Evolutionary conservation across 2,113 vertebrate genomes (phyloP), one percentile per base, ranked within the genome.

Genomic region (Hypocryptadius cinnamomeus): DNA sequence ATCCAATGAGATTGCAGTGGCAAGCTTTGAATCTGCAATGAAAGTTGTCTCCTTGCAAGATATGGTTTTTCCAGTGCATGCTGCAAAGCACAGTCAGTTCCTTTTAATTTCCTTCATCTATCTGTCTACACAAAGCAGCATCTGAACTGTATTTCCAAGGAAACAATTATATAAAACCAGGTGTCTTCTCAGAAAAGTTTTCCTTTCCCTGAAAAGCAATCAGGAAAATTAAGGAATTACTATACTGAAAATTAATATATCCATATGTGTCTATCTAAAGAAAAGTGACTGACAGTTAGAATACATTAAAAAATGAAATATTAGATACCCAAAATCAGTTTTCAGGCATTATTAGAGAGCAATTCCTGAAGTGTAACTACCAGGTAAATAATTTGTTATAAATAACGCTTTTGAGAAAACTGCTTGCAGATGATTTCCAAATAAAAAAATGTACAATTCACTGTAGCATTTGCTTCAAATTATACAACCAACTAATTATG

Each of bases 401-500:
- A 88, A 93, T 28, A 83, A 10, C 10, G 51, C 37, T 77, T 94
- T 28, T 60, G 44, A 92, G 69, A 85, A 70, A 90, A 70, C 37
- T 54, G 50, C 33, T 66, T 66, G 57, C 42, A 91, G 78, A 72
- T 61, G 17, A 93, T 57, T 87, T 92, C 68, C 44, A 68, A 84
- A 71, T 72, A 44, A 63, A 74, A 82, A 77, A 69, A 81, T 5
- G 13, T 44, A 88, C 85, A 84, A 89, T 68, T 87, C 70, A 78
- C 42, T 50, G 24, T 63, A 90, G 40, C 56, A 83, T 85, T 96
- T 96, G 33, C 53, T 91, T 76, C 59, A 79, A 91, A 85, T 91
- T 68, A 72, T 37, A 78, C 53, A 90, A 71, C 27, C 50, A 79
- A 84, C 87, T 93, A 96, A 96, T 94, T 92, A 94, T 47, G 68